These are phyloP conservation scores for Ophion obscuratus DNA, from an alignment of 2,888 invertebrate genomes.

Conservation along the genomic window DNA sequence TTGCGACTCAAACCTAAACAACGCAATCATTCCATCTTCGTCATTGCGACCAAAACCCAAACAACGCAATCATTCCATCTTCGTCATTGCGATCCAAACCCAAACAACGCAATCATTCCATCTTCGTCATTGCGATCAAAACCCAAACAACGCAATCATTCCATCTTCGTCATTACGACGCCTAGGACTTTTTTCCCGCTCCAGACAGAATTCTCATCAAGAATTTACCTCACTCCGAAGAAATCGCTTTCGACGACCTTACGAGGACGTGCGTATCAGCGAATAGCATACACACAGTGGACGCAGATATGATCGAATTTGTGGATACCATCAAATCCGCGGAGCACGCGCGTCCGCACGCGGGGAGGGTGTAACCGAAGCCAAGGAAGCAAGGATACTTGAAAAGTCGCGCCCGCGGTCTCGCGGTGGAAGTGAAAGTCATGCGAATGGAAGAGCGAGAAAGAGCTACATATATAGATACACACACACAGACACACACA, in stretches of 20 bases:
- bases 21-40: no score
- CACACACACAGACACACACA: no score
- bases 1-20: no score
- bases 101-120: no score
- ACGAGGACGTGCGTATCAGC: not conserved
- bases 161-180: no score
- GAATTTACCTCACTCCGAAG: not conserved
- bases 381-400: constrained; percentile 69
- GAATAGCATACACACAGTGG: not conserved
- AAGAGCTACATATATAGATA: not conserved
- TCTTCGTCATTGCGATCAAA: no score
- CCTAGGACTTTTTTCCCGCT: no score
- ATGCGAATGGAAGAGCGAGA: constrained; percentile 68
- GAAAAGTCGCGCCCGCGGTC: constrained; percentile 62
- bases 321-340: constrained; percentile 26
- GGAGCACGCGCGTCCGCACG: constrained; percentile 36
- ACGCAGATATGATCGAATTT: not conserved
- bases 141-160: no score
- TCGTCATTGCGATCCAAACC: no score
- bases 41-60: no score
- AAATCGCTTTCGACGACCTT: not conserved
- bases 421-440: constrained; percentile 76
- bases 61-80: no score
- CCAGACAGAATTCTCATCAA: no score
- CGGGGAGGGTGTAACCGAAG: constrained; percentile 50